Percentiles rank a stretch among this genome's conserved stretches.
These are phyloP conservation scores for Crotalus helleri DNA, from an alignment of 2,113 vertebrate species.

Conservation along the genomic window DNA sequence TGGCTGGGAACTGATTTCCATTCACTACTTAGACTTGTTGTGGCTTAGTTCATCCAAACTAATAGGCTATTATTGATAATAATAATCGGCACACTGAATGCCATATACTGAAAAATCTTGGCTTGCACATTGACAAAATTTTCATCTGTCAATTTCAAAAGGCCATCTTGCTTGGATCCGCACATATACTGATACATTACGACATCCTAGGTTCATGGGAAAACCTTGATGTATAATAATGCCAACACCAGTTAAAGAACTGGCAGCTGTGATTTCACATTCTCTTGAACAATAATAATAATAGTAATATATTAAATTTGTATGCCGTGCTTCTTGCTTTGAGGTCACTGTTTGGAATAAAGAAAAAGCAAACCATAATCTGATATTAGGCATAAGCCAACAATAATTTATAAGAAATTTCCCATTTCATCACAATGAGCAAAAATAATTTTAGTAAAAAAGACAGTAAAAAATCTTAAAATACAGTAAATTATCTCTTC, in stretches of 20 bases:
- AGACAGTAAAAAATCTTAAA: neutral
- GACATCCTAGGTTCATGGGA: neutral
- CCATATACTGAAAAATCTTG: neutral
- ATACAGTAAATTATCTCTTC: neutral
- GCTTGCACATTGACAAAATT: neutral
- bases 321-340: neutral
- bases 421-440: neutral
- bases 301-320: neutral
- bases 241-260: neutral
- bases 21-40: neutral
- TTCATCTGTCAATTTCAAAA: neutral
- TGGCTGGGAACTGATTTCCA: neutral
- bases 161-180: neutral
- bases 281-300: neutral
- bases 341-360: neutral
- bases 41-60: neutral
- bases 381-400: neutral
- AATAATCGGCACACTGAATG: neutral
- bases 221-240: neutral
- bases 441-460: neutral
- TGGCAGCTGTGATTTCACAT: neutral
- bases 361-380: neutral
- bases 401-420: neutral
- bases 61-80: neutral
- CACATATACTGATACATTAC: neutral